phyloP scores from a whole-genome alignment of 2,888 invertebrate genomes.

The Oxystoma pomonae region DNA sequence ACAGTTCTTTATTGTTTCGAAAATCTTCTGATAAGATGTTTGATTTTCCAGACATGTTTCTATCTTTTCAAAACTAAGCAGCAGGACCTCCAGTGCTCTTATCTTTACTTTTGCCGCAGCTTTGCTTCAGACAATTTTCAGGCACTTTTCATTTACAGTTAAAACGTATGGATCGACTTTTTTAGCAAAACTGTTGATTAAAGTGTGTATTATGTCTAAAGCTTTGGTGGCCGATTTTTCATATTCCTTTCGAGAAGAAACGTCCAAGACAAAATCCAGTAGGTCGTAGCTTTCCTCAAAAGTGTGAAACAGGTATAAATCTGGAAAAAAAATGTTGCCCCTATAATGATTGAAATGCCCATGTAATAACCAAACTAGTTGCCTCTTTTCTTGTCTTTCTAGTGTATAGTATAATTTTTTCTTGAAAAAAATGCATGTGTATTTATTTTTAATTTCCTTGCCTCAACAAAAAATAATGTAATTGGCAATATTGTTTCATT shows the following conservation, averaged over 20 bases:
- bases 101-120: conserved; percentile 33
- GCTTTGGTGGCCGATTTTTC: conserved; percentile 31
- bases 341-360: neutral
- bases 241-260: conserved; percentile 28
- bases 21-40: conserved; percentile 27
- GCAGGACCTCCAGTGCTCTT: conserved; percentile 34
- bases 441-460: too few relatives aligned
- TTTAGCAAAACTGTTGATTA: conserved; percentile 37
- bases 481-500: too few relatives aligned
- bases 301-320: conserved; percentile 36
- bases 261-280: conserved; percentile 31
- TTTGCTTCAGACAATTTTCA: conserved; percentile 29
- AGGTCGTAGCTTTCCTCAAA: conserved; percentile 37
- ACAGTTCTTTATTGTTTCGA: conserved; percentile 22
- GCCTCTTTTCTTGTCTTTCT: too few relatives aligned
- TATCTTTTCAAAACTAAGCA: conserved; percentile 33
- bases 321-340: conserved; percentile 31
- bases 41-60: conserved; percentile 27
- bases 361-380: neutral
- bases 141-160: conserved; percentile 33
- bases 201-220: conserved; percentile 37
- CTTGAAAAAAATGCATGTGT: too few relatives aligned
- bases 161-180: conserved; percentile 36
- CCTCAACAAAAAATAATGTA: too few relatives aligned
- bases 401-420: too few relatives aligned